Evolutionary conservation across 2,797 vertebrate genomes (phyloP).

Genomic region (Amblyraja radiata): DNA sequence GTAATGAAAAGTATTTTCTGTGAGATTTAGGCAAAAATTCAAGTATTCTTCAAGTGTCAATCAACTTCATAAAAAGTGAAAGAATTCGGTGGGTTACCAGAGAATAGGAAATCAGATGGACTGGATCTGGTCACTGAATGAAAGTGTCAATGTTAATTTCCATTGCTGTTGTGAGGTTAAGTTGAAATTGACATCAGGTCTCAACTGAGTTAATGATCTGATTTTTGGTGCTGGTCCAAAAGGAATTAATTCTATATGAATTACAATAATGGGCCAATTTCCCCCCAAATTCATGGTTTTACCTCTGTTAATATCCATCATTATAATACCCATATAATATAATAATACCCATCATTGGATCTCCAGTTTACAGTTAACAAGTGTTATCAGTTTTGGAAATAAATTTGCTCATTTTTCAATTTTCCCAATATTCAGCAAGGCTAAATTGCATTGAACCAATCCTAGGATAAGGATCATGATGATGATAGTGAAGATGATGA

Average conservation of each 20-base stretch:
- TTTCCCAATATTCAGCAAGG: neutral
- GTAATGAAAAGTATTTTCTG: neutral
- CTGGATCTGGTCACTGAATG: neutral
- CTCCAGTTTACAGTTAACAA: no score
- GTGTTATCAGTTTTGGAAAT: neutral
- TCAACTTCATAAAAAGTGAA: neutral
- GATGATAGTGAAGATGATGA: no score
- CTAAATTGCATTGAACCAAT: neutral
- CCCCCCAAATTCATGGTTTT: no score
- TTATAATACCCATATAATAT: no score
- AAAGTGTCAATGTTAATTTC: neutral
- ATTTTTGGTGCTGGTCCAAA: neutral
- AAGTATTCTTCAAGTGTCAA: neutral
- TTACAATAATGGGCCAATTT: neutral
- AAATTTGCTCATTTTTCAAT: neutral
- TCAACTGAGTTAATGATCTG: neutral
- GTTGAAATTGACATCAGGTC: neutral
- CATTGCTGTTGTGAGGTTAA: neutral
- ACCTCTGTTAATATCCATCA: no score
- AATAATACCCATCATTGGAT: no score
- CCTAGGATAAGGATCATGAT: no score
- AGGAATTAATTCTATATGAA: neutral
- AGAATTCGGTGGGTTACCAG: neutral
- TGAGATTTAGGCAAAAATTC: neutral
- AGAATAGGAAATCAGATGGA: neutral